Base-by-base conservation (phyloP, 2,797 vertebrate species). In the Thamnophis elegans region DNA sequence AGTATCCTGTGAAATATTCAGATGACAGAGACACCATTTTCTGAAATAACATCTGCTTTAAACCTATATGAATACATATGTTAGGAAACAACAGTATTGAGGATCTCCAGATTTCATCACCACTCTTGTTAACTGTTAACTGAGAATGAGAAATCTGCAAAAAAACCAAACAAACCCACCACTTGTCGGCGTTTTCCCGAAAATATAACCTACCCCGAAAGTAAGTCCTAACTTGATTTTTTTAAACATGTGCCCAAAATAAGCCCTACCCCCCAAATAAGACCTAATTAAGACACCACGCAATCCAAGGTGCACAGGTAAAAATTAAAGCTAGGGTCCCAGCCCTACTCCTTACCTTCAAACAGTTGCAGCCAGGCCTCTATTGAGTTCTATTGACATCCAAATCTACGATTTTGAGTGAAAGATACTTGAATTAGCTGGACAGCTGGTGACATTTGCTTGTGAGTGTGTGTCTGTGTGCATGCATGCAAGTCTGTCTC, bases 401-500 rank as follows among this genome's bases (percentile, higher is more conserved):
- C 36, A 59, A n/a, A 68, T 51, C 59, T 51, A 59, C 68, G 59
- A 42, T 89, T 73, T 22, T 87, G 13, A 55, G 32, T 55, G 56
- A n/a, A 90, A 92, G 56, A 36, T 8, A 5, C 42, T 68, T 86
- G 73, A 56, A 28, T 90, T 85, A 90, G 58, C 5, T 55, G 20
- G 89, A 68, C 68, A 90, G 85, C 89, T 90, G 86, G 91, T 94
- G 73, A 73, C 53, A 59, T 59, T 91, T 90, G 89, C 16, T 73
- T 68, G 26, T 68, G 32, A 20, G 32, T 78, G 68, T 42, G 3
- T 73, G 32, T 78, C 68, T 36, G 12, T 53, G 26, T n/a, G 32
- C 32, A 6, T 1, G n/a, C 2, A 0, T 8, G 26, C 6, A 8
- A 3, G 5, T n/a, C 22, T 90, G 58, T 88, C 58, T 54, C 42